A percentile compares a stretch with the other conserved stretches of the same genome.
Conservation (phyloP, 1,140 invertebrate genomes). For the Eulimnadia texana region DNA sequence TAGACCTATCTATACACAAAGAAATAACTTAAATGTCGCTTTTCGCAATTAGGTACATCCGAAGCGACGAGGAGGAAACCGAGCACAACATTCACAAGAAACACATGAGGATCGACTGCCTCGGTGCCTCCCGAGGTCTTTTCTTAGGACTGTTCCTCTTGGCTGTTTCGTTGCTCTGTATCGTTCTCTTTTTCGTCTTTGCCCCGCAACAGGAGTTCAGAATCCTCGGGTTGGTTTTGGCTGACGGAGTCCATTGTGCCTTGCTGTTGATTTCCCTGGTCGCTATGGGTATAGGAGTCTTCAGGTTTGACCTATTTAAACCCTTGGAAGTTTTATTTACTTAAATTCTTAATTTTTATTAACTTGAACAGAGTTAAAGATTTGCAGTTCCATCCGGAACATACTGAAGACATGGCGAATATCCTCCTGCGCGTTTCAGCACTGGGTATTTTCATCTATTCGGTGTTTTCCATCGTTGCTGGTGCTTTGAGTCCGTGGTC, state of each 20-base stretch:
- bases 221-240: slow-evolving; percentile 66
- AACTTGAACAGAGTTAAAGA: slow-evolving; percentile 52
- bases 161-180: slow-evolving; percentile 78
- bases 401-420: slow-evolving; percentile 71
- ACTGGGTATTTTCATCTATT: slow-evolving; percentile 81
- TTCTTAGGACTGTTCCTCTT: slow-evolving; percentile 80
- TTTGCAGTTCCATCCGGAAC: slow-evolving; percentile 73
- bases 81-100: slow-evolving; percentile 43
- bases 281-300: slow-evolving; percentile 78
- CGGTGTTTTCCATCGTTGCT: slow-evolving; percentile 82
- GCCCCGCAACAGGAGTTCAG: slow-evolving; percentile 59
- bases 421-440: slow-evolving; percentile 78
- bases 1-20: background rate
- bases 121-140: slow-evolving; percentile 77
- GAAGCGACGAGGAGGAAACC: slow-evolving; percentile 2
- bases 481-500: slow-evolving; percentile 66
- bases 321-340: background rate
- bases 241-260: slow-evolving; percentile 74
- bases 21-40: background rate
- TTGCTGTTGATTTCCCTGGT: slow-evolving; percentile 73
- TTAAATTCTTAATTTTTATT: background rate
- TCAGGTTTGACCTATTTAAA: slow-evolving; percentile 38
- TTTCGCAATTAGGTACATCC: background rate
- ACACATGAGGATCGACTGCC: slow-evolving; percentile 70
- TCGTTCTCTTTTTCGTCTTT: slow-evolving; percentile 87